Evolutionary conservation across 2,113 vertebrate species (phyloP), one percentile per base, ranked within the genome.

Genomic region (Ptychochromis oligacanthus): DNA sequence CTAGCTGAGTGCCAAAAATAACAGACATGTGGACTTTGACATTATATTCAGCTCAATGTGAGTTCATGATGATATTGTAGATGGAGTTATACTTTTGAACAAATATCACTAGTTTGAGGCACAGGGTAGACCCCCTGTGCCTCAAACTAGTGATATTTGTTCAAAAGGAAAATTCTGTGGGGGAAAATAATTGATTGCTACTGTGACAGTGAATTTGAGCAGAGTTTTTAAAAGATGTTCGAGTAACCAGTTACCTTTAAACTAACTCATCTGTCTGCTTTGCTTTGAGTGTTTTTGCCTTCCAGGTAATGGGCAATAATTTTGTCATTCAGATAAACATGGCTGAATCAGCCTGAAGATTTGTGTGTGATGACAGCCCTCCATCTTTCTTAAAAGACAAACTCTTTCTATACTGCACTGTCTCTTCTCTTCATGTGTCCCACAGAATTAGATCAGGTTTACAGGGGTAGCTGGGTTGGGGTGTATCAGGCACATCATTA

Each of bases 131-230:
- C n/a, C 5, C 26, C 28, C 43, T 20, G 11, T 8, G 17, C 28
- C 46, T 52, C 46, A 31, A 31, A 52, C 4, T 72, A 31, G 1
- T 28, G 17, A 6, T 52, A 46, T 72, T 43, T 52, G 17, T 31
- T 72, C 65, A 72, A 72, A 52, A 0, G 38, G 38, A 3, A 9
- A 52, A 31, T 1, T 0, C 24, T 70, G 18, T 17, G 0, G 40
- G 24, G 40, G 17, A 70, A 70, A 18, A 1, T 17, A 67, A 46
- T 46, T 17, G 0, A 3, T 12, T 49, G 14, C 26, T 18, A 4
- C 22, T 12, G 64, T 67, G 40, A 67, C 38, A 36, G 2, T 2
- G 64, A 46, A 26, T 46, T 67, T 67, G 64, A 67, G 22, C 64
- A 49, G 6, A 4, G 10, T 17, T 67, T 49, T 67, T 49, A 70